phyloP scores from a whole-genome alignment of 2,113 vertebrate genomes.

The Helogale parvula region DNA sequence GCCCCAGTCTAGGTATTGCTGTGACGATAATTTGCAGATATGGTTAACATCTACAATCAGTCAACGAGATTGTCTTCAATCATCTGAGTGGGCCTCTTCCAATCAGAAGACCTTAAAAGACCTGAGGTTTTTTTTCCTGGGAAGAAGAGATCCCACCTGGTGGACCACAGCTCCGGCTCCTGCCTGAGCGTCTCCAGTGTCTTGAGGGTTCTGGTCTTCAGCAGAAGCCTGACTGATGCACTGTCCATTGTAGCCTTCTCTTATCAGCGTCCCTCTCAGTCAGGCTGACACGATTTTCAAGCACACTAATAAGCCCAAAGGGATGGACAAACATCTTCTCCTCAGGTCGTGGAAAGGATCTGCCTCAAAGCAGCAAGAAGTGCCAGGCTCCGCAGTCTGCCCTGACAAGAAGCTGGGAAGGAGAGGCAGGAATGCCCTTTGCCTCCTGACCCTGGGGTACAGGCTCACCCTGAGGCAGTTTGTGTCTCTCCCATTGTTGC shows the following conservation, averaged over 20 bases:
- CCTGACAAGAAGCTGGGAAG: neutral
- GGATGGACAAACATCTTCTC: neutral
- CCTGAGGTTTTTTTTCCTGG: neutral
- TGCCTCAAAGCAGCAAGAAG: neutral
- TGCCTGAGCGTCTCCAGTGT: neutral
- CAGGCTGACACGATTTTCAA: neutral
- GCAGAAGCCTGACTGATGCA: neutral
- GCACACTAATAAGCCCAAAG: neutral
- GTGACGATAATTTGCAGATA: neutral
- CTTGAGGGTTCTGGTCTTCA: neutral
- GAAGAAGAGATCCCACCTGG: neutral
- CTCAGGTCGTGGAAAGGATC: neutral
- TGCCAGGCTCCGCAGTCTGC: neutral
- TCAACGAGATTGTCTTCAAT: neutral
- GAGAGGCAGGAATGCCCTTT: neutral
- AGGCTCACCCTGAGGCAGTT: rapidly evolving
- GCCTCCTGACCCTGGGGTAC: neutral
- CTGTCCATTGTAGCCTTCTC: too few species aligned
- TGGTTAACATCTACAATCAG: neutral
- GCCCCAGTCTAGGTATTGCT: neutral
- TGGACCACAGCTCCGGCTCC: neutral
- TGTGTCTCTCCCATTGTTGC: neutral
- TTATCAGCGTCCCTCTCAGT: too few species aligned
- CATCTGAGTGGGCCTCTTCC: neutral
- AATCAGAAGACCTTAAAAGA: neutral